Conservation (phyloP, 2,888 invertebrate genomes). For the Pherbina coryleti region DNA sequence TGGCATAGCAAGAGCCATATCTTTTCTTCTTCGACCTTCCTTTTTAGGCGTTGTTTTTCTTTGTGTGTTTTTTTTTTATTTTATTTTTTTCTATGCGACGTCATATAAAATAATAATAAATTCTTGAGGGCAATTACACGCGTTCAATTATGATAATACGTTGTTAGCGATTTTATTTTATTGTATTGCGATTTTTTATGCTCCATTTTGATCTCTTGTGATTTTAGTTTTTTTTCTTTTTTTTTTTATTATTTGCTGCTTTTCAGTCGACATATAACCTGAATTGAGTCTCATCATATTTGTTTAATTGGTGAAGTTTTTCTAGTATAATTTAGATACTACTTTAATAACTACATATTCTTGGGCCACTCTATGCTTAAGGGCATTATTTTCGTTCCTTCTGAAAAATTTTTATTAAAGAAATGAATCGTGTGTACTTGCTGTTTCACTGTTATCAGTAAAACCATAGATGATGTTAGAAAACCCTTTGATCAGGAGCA, state of each 20-base stretch:
- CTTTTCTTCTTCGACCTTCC: neutral
- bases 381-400: too few relatives aligned
- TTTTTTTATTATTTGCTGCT: neutral
- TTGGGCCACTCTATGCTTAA: too few relatives aligned
- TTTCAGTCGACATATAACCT: neutral
- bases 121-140: conserved; percentile 62
- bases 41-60: neutral
- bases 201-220: neutral
- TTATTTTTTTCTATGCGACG: neutral
- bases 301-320: neutral
- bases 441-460: too few relatives aligned
- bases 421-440: too few relatives aligned
- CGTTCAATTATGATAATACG: conserved; percentile 63
- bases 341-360: too few relatives aligned
- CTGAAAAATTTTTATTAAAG: too few relatives aligned
- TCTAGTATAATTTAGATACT: neutral
- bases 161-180: conserved; percentile 47
- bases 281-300: neutral
- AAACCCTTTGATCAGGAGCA: too few relatives aligned
- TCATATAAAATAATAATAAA: conserved; percentile 33
- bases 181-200: conserved; percentile 15
- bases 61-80: neutral
- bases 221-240: neutral
- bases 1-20: too few relatives aligned
- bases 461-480: too few relatives aligned